A percentile compares a stretch with the other conserved stretches of the same genome.
Conservation (phyloP, 2,888 invertebrate species). For the Pammene aurita region DNA sequence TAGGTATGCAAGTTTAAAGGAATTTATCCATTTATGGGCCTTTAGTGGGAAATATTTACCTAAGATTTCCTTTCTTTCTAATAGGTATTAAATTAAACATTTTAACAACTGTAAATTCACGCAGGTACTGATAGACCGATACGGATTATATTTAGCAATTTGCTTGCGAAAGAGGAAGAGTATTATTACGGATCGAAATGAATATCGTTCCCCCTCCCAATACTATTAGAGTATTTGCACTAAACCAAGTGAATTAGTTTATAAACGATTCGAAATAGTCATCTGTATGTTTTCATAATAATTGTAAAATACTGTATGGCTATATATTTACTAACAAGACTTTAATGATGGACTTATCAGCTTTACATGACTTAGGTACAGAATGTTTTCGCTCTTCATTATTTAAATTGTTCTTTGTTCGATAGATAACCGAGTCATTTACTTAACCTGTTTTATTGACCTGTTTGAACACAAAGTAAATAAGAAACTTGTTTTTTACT, state of each 20-base stretch:
- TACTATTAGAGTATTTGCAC: background rate
- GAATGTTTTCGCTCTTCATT: constrained; percentile 3
- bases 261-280: too few species aligned
- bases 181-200: constrained; percentile 3
- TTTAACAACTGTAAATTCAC: too few species aligned
- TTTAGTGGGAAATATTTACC: too few species aligned
- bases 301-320: too few species aligned
- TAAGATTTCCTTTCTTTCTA: too few species aligned
- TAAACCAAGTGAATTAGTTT: too few species aligned
- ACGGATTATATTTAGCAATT: background rate
- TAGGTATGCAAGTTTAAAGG: too few species aligned
- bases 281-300: too few species aligned
- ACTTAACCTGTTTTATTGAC: background rate
- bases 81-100: too few species aligned
- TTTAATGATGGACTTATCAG: constrained; percentile 13
- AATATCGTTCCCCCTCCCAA: background rate
- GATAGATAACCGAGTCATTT: background rate
- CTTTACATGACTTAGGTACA: constrained; percentile 1
- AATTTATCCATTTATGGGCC: too few species aligned
- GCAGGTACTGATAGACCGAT: too few species aligned
- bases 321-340: background rate
- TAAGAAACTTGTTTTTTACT: background rate
- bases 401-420: constrained; percentile 1
- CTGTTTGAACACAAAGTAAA: background rate
- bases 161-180: background rate